Percentiles rank a stretch among this genome's conserved stretches.
Evolutionary conservation across 2,113 vertebrate genomes (phyloP).

Genomic region (Cyprinus carpio): DNA sequence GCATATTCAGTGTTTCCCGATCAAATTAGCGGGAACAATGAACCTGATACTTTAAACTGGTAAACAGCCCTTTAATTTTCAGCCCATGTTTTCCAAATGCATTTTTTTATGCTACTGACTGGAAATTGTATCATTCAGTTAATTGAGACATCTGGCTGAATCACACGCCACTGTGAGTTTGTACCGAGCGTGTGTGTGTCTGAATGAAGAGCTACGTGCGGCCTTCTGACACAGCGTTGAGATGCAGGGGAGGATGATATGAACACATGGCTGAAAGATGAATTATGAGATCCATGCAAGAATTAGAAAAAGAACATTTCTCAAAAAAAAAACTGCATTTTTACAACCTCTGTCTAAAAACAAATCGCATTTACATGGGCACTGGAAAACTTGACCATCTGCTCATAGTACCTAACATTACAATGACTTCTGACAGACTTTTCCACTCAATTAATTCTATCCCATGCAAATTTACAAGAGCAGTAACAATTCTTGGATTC

Average conservation of each 20-base stretch:
- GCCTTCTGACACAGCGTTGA: neutral
- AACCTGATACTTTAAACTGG: conserved; percentile 35
- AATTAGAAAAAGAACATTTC: neutral
- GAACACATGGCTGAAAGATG: neutral
- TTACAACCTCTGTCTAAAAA: neutral
- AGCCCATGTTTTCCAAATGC: conserved; percentile 38
- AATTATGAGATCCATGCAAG: conserved; percentile 18
- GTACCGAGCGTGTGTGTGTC: neutral
- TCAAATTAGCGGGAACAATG: conserved; percentile 34
- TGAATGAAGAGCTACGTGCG: conserved; percentile 1
- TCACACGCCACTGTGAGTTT: conserved; percentile 35
- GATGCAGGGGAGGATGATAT: conserved; percentile 14
- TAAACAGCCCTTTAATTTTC: conserved; percentile 43
- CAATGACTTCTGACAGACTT: neutral
- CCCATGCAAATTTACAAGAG: neutral
- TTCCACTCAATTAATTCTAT: neutral
- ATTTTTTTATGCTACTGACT: conserved; percentile 29
- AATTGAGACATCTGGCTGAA: conserved; percentile 42
- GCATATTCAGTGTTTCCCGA: conserved; percentile 32
- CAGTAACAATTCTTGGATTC: neutral
- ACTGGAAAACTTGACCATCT: neutral
- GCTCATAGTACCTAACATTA: neutral
- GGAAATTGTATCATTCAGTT: conserved; percentile 22
- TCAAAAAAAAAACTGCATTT: neutral
- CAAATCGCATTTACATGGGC: neutral